phyloP scores from a whole-genome alignment of 2,797 vertebrate genomes.

The Mus spretus region DNA sequence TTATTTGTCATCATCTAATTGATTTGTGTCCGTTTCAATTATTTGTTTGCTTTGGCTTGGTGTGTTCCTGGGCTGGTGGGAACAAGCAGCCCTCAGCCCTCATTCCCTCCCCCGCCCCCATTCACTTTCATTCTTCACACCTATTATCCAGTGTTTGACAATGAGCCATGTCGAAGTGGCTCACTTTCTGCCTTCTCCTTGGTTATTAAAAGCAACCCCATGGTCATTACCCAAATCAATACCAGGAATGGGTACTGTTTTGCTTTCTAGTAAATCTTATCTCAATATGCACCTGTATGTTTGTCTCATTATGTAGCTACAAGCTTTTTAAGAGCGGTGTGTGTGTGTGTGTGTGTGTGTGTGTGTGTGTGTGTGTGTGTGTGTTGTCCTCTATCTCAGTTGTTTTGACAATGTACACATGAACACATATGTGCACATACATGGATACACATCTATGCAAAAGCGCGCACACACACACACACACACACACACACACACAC shows the following conservation, averaged over 20 bases:
- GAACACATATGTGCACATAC: neutral
- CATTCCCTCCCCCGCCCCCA: neutral
- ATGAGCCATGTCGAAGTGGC: neutral
- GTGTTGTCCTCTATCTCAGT: neutral
- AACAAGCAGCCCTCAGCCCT: neutral
- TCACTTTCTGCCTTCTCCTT: neutral
- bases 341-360: neutral
- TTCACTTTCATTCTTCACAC: fast-evolving
- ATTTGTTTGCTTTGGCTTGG: constrained; percentile 46
- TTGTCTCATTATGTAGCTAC: neutral
- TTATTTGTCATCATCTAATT: constrained; percentile 77
- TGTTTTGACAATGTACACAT: neutral
- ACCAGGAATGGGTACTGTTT: neutral
- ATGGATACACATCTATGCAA: neutral
- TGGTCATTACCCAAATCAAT: fast-evolving
- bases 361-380: neutral
- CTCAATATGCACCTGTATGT: neutral
- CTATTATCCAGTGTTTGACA: neutral
- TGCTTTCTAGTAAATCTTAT: neutral
- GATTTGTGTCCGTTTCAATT: constrained; percentile 72
- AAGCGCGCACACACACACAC: too few relatives aligned
- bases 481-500: neutral
- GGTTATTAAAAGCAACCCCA: neutral
- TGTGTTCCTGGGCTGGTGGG: neutral
- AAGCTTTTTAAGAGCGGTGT: neutral